Conservation (phyloP, 2,888 invertebrate genomes). For the Aleiodes leptofemur region DNA sequence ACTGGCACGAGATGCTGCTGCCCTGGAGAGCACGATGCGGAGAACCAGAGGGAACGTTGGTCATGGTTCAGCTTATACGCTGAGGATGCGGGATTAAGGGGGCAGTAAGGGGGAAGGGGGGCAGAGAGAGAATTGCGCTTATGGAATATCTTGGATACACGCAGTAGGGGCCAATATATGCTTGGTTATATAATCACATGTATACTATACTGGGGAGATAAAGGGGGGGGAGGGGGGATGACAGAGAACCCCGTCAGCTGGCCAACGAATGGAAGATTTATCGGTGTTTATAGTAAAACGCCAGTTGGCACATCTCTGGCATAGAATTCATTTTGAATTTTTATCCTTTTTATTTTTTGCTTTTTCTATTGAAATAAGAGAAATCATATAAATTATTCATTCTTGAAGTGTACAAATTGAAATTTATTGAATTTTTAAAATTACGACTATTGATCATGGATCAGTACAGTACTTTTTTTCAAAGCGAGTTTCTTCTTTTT, state of each 20-base stretch:
- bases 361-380: too few species aligned
- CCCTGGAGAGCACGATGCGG: neutral
- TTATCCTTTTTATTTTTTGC: too few species aligned
- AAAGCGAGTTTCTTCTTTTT: too few species aligned
- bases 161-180: conserved; percentile 31
- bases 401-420: too few species aligned
- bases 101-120: neutral
- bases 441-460: too few species aligned
- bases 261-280: conserved; percentile 34
- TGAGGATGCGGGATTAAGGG: neutral
- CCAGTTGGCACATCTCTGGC: conserved; percentile 33
- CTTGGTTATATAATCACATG: conserved; percentile 15
- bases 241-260: conserved; percentile 36
- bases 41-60: neutral
- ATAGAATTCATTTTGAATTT: conserved; percentile 30
- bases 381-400: too few species aligned
- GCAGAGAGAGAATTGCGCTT: neutral
- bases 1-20: neutral
- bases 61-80: too few species aligned
- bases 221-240: neutral
- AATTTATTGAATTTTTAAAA: too few species aligned
- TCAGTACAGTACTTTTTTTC: too few species aligned
- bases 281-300: conserved; percentile 32
- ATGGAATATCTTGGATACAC: conserved; percentile 29
- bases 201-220: neutral